Evolutionary conservation across 2,113 vertebrate species (phyloP).

Genomic region (Tamias sibiricus): DNA sequence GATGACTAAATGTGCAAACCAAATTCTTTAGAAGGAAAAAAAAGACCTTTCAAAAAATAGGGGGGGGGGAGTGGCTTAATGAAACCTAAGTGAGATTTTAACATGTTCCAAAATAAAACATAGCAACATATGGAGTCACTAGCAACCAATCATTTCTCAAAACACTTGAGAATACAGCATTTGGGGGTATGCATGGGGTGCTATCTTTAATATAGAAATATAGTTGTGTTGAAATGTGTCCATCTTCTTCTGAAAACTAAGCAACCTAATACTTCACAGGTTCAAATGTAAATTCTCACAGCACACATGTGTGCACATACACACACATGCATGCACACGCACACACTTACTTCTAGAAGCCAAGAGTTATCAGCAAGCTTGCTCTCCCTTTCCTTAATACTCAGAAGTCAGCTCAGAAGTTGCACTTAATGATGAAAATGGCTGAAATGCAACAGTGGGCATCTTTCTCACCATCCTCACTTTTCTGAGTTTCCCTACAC

Average conservation of each 20-base stretch:
- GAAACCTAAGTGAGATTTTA: slow-evolving; percentile 78
- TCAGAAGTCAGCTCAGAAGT: background rate
- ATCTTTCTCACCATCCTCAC: background rate
- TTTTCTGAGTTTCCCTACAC: background rate
- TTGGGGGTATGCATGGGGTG: slow-evolving; percentile 49
- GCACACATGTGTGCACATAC: background rate
- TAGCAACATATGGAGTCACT: slow-evolving; percentile 80
- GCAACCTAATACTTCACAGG: background rate
- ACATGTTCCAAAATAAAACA: slow-evolving; percentile 81
- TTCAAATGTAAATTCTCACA: slow-evolving; percentile 63
- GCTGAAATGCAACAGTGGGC: background rate
- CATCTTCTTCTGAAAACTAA: slow-evolving; percentile 70
- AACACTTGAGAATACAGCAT: slow-evolving; percentile 70
- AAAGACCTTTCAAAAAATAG: slow-evolving; percentile 70
- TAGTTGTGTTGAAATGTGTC: slow-evolving; percentile 58
- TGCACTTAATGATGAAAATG: slow-evolving; percentile 18
- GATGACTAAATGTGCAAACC: slow-evolving; percentile 59
- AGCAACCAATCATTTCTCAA: slow-evolving; percentile 75
- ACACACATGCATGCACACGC: background rate
- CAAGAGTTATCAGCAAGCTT: slow-evolving; percentile 38
- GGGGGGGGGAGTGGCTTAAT: slow-evolving; percentile 66
- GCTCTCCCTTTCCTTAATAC: slow-evolving; percentile 1
- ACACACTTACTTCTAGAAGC: background rate
- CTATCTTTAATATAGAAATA: slow-evolving; percentile 74
- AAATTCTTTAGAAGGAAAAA: slow-evolving; percentile 72